Evolutionary conservation across 2,797 vertebrate species (phyloP).

Genomic region (Meda fulgida): DNA sequence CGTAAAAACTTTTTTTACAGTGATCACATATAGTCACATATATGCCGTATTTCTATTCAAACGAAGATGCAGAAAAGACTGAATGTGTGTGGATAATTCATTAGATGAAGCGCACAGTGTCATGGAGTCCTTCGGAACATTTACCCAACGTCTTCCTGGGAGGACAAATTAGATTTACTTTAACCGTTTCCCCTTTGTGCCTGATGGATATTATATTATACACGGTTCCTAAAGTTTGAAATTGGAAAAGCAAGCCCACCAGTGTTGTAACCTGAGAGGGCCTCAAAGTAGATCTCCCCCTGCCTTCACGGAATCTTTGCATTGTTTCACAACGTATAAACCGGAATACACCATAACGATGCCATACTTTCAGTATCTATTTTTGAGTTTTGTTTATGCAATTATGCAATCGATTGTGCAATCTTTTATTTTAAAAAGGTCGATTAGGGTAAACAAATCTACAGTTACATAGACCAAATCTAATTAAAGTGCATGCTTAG

Average conservation of each 20-base stretch:
- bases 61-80: not conserved
- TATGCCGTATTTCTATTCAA: not conserved
- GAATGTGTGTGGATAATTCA: slow-evolving; percentile 37
- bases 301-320: slow-evolving; percentile 19
- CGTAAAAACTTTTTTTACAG: no score
- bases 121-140: slow-evolving; percentile 59
- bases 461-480: slow-evolving; percentile 29
- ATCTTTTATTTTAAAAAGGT: slow-evolving; percentile 14
- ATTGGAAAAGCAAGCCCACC: slow-evolving; percentile 61
- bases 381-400: not conserved
- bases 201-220: slow-evolving; percentile 67
- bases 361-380: not conserved
- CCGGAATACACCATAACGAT: not conserved
- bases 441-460: slow-evolving; percentile 18
- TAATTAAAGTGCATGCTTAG: slow-evolving; percentile 2
- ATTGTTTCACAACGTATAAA: slow-evolving; percentile 8
- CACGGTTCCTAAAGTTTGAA: slow-evolving; percentile 60
- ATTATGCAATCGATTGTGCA: not conserved
- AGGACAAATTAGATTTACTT: slow-evolving; percentile 70
- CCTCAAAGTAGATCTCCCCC: slow-evolving; percentile 20
- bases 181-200: slow-evolving; percentile 63
- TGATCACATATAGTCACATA: not conserved
- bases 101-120: slow-evolving; percentile 56
- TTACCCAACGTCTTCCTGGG: slow-evolving; percentile 65
- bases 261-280: slow-evolving; percentile 57